Conservation (phyloP, 2,797 vertebrate species). For the Chelon labrosus region DNA sequence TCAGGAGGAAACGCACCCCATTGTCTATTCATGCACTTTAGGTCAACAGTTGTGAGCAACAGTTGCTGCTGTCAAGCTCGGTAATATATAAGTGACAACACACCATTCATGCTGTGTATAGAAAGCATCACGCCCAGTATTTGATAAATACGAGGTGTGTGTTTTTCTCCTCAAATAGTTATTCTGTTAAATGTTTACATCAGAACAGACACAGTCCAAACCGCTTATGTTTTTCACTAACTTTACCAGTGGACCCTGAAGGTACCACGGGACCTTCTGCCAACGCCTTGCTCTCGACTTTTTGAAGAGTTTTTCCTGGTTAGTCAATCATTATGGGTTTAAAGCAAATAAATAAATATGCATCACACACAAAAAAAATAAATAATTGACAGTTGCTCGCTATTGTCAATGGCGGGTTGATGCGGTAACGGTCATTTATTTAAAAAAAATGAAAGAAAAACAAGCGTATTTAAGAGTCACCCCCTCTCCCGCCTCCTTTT, state of each 20-base stretch:
- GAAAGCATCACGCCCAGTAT: not conserved
- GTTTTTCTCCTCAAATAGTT: not conserved
- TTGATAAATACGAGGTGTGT: not conserved
- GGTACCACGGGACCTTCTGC: constrained; percentile 10
- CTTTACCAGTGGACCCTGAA: constrained; percentile 11
- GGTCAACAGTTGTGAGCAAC: constrained; percentile 24
- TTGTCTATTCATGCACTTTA: not conserved
- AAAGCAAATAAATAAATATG: not conserved
- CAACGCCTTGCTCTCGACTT: not conserved
- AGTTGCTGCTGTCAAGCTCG: constrained; percentile 3
- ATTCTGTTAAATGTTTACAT: not conserved
- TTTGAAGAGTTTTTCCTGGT: not conserved
- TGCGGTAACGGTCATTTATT: not conserved
- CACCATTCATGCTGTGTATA: too few relatives aligned
- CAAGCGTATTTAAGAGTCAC: too few relatives aligned
- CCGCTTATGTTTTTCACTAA: not conserved
- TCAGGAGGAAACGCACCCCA: not conserved
- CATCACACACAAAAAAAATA: not conserved
- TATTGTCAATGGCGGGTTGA: not conserved
- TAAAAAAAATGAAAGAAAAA: too few relatives aligned
- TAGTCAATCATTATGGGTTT: not conserved
- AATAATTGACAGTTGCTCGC: too few relatives aligned
- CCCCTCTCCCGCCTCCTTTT: too few relatives aligned
- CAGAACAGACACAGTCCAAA: not conserved
- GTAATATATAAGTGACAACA: not conserved